Base-by-base conservation (phyloP, 1,140 invertebrate genomes). In the Dufourea novaeangliae region DNA sequence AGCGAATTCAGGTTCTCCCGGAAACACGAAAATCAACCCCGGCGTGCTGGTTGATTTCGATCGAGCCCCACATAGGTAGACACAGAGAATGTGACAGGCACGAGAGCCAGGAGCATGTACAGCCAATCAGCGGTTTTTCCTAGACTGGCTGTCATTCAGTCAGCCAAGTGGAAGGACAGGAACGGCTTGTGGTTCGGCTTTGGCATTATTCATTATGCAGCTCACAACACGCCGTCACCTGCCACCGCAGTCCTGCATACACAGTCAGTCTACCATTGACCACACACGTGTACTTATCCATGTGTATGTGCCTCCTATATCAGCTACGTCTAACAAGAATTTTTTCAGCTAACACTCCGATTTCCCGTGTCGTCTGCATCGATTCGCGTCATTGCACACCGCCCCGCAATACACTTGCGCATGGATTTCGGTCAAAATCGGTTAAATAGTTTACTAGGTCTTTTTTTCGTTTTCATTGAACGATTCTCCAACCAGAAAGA, bases 171-270 rank as follows among this genome's bases (percentile, higher is more conserved):
- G 86, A 91, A 91, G 86, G 87, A 91, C 89, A 89, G 89, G 86
- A 89, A 89, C 86, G 83, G 88, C 86, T 89, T 89, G 91, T 84
- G 90, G 90, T 91, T 92, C 88, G 77, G 86, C 89, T 88, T 88
- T 78, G 82, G 87, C 87, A 90, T 91, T 91, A 91, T 92, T 91
- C 88, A 92, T 92, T 91, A 91, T 90, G 88, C 87, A 91, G 86
- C 84, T 89, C 88, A 83, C 88, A 90, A 90, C 89, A 90, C 85
- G 86, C 90, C 89, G 89, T 91, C 90, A 91, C 88, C 90, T 90
- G 87, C 85, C 87, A 87, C 85, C 86, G 76, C 88, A 88, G 77
- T 82, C 81, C 83, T 85, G 78, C 81, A 87, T 85, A 82, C 73
- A 85, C 71, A 82, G 71, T 46, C 70, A 73, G 67, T 59, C 78